Conservation (phyloP, 2,797 vertebrate genomes). For the Myotis planiceps region DNA sequence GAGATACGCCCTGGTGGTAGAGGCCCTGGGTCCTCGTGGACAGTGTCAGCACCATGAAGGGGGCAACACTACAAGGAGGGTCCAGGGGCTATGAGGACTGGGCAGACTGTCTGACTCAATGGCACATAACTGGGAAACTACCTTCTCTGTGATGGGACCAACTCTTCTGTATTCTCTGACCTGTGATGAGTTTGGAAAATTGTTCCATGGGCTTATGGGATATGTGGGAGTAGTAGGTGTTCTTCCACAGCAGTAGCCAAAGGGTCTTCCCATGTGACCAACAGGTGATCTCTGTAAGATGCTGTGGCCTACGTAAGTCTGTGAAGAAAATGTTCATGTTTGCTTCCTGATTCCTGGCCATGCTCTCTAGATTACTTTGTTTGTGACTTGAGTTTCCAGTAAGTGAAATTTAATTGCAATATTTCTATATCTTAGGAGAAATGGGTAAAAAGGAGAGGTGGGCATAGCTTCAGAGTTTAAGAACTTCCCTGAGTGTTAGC, state of each 20-base stretch:
- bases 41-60: not conserved
- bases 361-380: not conserved
- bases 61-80: rapidly evolving
- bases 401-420: not conserved
- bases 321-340: not conserved
- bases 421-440: not conserved
- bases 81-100: not conserved
- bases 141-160: rapidly evolving
- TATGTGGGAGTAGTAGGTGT: rapidly evolving
- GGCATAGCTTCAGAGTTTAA: not conserved
- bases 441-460: not conserved
- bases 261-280: rapidly evolving
- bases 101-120: rapidly evolving
- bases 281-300: not conserved
- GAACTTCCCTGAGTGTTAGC: not conserved
- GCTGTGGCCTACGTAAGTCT: rapidly evolving
- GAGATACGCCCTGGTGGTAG: rapidly evolving
- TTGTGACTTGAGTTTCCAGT: not conserved
- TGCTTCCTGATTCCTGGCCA: not conserved
- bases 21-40: too few species aligned
- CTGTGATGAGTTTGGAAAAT: not conserved
- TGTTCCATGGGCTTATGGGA: too few species aligned
- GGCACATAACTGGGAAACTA: rapidly evolving
- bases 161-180: not conserved
- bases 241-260: too few species aligned